Evolutionary conservation across 2,113 vertebrate genomes (phyloP).

Genomic region (Epinephelus fuscoguttatus): DNA sequence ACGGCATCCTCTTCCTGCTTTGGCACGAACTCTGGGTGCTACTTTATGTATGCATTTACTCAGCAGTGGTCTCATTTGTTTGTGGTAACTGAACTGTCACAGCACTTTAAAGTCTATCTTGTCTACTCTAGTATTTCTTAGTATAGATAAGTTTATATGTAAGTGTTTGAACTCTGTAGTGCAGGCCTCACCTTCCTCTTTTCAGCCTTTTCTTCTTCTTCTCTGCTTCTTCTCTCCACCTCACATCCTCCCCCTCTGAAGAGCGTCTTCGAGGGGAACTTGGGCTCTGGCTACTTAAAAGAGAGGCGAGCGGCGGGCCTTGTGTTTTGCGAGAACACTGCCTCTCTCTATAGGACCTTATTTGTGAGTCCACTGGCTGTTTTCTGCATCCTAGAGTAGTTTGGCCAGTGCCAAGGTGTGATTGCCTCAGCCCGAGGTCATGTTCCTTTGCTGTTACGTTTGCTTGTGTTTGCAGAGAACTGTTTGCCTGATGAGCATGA

Average conservation of each 20-base stretch:
- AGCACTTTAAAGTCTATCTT: not conserved
- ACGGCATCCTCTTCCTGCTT: too few relatives aligned
- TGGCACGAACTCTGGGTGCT: not conserved
- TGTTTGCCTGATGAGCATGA: constrained; percentile 56
- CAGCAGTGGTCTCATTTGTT: not conserved
- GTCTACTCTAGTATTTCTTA: not conserved
- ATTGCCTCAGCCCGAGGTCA: not conserved
- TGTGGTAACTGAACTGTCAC: not conserved
- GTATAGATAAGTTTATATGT: not conserved
- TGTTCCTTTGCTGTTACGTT: not conserved
- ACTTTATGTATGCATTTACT: not conserved
- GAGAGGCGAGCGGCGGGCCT: constrained; percentile 94
- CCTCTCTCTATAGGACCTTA: constrained; percentile 94
- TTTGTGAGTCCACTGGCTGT: constrained; percentile 93
- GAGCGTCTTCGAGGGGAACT: constrained; percentile 96
- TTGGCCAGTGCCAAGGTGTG: constrained; percentile 5
- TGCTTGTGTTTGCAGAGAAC: not conserved
- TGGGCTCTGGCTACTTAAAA: constrained; percentile 95
- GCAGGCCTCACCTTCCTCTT: constrained; percentile 52
- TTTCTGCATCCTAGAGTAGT: constrained; percentile 77
- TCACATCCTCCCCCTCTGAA: constrained; percentile 83
- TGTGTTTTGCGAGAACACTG: constrained; percentile 97
- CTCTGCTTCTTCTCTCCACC: constrained; percentile 11
- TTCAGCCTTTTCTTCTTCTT: constrained; percentile 79
- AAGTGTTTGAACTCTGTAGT: constrained; percentile 9